phyloP scores from a whole-genome alignment of 2,113 vertebrate genomes.

The Hypanus sabinus region DNA sequence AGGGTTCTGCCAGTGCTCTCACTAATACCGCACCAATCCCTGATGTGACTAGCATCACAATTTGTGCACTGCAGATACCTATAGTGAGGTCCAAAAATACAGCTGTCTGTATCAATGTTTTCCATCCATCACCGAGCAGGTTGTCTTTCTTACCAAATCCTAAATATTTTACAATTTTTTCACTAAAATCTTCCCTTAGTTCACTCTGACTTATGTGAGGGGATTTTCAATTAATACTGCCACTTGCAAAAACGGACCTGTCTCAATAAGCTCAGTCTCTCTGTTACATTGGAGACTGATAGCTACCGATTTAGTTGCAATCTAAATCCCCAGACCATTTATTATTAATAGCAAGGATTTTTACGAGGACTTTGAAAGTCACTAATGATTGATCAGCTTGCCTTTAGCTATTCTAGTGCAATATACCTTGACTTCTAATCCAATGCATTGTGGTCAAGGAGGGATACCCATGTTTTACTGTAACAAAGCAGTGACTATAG shows the following conservation, averaged over 20 bases:
- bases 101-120: too few relatives aligned
- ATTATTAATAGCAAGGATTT: conserved; percentile 26
- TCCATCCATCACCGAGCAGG: background rate
- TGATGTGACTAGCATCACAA: too few relatives aligned
- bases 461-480: background rate
- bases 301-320: background rate
- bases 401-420: background rate
- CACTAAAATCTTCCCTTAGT: background rate
- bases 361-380: conserved; percentile 6
- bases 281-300: background rate
- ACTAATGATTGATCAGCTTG: background rate
- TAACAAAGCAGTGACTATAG: background rate
- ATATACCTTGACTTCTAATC: background rate
- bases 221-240: background rate
- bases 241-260: background rate
- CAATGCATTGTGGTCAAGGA: background rate
- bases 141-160: background rate
- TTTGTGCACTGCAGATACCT: too few relatives aligned
- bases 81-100: too few relatives aligned
- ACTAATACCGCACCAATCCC: too few relatives aligned
- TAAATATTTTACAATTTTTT: background rate
- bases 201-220: background rate
- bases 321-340: background rate
- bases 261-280: background rate
- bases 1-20: too few relatives aligned